A percentile compares a stretch with the other conserved stretches of the same genome.
Conservation (phyloP, 53 echinoderm and acorn worm species). For the Paracentrotus lividus region DNA sequence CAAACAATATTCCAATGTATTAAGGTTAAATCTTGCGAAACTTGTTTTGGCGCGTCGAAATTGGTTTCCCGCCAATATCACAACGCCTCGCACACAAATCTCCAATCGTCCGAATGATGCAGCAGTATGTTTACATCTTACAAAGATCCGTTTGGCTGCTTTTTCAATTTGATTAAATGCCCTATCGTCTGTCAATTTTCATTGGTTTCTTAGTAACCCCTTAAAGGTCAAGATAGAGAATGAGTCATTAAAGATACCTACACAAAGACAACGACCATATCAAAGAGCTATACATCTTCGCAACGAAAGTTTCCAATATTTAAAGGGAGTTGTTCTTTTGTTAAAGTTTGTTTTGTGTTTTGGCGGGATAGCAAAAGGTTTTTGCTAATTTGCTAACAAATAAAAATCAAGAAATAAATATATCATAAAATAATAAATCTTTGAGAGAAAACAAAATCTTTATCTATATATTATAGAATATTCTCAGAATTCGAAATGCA, state of each 20-base stretch:
- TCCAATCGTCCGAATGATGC: not conserved
- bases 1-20: constrained; percentile 30
- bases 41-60: constrained; percentile 27
- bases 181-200: constrained; percentile 31
- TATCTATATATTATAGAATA: no score
- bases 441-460: no score
- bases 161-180: constrained; percentile 50
- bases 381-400: no score
- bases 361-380: no score
- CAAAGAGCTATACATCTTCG: not conserved
- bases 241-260: constrained; percentile 28
- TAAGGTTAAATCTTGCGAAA: constrained; percentile 2
- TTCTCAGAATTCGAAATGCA: no score
- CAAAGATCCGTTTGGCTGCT: constrained; percentile 24
- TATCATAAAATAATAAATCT: no score
- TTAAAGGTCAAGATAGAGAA: not conserved
- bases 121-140: constrained; percentile 43
- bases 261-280: not conserved
- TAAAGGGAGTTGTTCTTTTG: no score
- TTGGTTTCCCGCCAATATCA: constrained; percentile 45
- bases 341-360: no score
- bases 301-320: no score
- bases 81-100: not conserved
- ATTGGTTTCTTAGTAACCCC: not conserved
- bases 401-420: no score